These are phyloP conservation scores for Tenualosa ilisha DNA, from an alignment of 2,797 vertebrate genomes.

Conservation along the genomic window DNA sequence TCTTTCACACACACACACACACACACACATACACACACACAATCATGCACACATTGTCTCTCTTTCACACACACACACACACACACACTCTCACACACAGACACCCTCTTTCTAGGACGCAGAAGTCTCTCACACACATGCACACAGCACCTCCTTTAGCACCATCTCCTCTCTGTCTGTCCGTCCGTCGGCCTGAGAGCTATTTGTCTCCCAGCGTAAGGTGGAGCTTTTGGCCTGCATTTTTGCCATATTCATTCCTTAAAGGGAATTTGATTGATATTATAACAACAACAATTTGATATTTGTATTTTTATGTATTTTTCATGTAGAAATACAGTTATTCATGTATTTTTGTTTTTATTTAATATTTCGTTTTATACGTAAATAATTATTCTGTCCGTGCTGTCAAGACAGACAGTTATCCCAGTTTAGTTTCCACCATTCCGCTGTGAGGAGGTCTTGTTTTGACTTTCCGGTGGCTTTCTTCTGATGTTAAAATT, in stretches of 20 bases:
- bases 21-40: too few species aligned
- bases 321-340: too few species aligned
- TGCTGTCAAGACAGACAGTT: background rate
- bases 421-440: background rate
- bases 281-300: background rate
- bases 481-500: background rate
- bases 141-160: background rate
- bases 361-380: background rate
- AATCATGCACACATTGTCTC: background rate
- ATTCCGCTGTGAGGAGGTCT: background rate
- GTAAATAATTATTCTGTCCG: background rate
- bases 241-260: too few species aligned
- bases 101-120: too few species aligned
- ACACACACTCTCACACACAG: too few species aligned
- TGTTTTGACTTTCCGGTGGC: background rate
- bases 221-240: too few species aligned
- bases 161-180: background rate
- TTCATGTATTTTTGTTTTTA: too few species aligned
- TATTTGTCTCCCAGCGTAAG: too few species aligned
- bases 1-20: background rate
- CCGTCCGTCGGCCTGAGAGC: too few species aligned
- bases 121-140: too few species aligned
- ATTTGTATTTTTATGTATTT: background rate
- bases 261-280: background rate
- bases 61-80: background rate